Percentiles rank a stretch among this genome's conserved stretches.
phyloP scores from a whole-genome alignment of 2,113 vertebrate genomes.

The Ploceus nigricollis region DNA sequence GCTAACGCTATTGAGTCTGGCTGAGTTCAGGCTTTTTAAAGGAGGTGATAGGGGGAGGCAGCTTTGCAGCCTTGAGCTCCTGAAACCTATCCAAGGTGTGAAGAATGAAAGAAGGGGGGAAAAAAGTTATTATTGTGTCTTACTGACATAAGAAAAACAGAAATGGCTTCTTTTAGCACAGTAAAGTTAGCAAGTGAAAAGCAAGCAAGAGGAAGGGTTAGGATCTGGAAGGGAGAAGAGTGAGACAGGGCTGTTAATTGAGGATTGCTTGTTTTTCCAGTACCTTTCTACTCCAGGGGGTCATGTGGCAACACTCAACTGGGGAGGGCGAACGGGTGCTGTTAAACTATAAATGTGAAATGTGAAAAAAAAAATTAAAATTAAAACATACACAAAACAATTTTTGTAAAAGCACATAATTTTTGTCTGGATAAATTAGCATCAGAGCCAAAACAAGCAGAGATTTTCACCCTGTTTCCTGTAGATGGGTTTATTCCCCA shows the following conservation, averaged over 20 bases:
- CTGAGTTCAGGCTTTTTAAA: not conserved
- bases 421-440: not conserved
- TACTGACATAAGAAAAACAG: not conserved
- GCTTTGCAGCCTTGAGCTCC: not conserved
- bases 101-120: not conserved
- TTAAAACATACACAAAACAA: constrained; percentile 64
- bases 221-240: constrained; percentile 50
- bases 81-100: not conserved
- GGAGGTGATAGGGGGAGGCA: not conserved
- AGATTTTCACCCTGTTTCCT: not conserved
- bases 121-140: not conserved
- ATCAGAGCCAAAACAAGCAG: not conserved
- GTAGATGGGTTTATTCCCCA: not conserved
- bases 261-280: constrained; percentile 71
- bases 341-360: constrained; percentile 90
- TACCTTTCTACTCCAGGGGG: constrained; percentile 99
- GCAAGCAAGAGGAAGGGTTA: constrained; percentile 62
- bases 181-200: constrained; percentile 62
- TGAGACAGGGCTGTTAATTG: constrained; percentile 63
- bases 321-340: constrained; percentile 90
- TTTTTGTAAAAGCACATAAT: constrained; percentile 33
- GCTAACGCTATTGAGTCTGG: not conserved
- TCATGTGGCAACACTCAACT: constrained; percentile 95
- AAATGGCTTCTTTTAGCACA: not conserved
- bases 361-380: constrained; percentile 62